Evolutionary conservation across 2,888 invertebrate species (phyloP).

Genomic region (Chymomyza procnemis): DNA sequence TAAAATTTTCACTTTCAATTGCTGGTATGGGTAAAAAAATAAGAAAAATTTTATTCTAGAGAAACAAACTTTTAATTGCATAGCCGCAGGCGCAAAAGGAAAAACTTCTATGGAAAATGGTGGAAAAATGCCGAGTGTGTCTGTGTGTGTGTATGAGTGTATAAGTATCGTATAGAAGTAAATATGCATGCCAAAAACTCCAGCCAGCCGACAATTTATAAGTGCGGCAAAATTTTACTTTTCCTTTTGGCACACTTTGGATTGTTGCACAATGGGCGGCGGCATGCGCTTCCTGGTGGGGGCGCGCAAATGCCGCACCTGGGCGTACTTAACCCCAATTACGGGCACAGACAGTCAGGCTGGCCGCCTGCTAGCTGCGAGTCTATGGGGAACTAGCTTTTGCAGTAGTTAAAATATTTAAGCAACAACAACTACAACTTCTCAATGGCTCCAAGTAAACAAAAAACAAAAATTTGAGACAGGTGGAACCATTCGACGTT

Average conservation of each 20-base stretch:
- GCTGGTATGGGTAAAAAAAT: background rate
- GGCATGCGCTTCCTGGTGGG: slow-evolving; percentile 33
- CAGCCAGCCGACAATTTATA: slow-evolving; percentile 54
- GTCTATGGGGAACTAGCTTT: background rate
- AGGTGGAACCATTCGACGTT: background rate
- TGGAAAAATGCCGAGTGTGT: no score
- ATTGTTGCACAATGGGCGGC: slow-evolving; percentile 40
- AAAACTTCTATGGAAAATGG: slow-evolving; percentile 2
- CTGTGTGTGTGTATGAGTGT: background rate
- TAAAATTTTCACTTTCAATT: slow-evolving; percentile 7
- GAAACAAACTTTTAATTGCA: slow-evolving; percentile 21
- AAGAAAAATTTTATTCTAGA: background rate
- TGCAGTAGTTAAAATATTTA: slow-evolving; percentile 64
- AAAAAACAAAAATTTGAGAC: background rate
- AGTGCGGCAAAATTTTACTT: slow-evolving; percentile 61
- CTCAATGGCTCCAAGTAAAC: background rate
- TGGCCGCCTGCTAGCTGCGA: background rate
- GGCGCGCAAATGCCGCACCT: slow-evolving; percentile 44
- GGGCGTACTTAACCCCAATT: slow-evolving; percentile 73
- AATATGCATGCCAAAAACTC: slow-evolving; percentile 25
- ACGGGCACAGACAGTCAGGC: slow-evolving; percentile 45
- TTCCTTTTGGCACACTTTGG: slow-evolving; percentile 68
- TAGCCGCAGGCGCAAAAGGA: slow-evolving; percentile 5
- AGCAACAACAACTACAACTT: slow-evolving; percentile 34
- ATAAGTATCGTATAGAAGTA: background rate